Conservation (phyloP, 2,113 vertebrate genomes). For the Phrynocephalus versicolor region DNA sequence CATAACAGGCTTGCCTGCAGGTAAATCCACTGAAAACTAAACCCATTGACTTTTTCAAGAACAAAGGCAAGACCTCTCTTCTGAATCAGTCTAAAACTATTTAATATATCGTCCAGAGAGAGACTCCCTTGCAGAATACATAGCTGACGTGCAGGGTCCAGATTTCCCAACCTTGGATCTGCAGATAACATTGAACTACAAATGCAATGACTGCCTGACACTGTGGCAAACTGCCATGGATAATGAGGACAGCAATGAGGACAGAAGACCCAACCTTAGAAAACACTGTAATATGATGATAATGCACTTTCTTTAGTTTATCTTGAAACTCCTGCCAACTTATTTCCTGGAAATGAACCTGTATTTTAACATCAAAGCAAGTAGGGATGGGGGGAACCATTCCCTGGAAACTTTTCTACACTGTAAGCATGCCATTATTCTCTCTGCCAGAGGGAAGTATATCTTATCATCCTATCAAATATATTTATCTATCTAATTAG, state of each 20-base stretch:
- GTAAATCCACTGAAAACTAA: background rate
- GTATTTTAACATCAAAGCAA: background rate
- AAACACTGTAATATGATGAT: background rate
- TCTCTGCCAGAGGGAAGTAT: background rate
- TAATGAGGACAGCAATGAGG: background rate
- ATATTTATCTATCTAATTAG: slow-evolving; percentile 18
- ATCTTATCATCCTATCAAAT: background rate
- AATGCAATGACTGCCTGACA: background rate
- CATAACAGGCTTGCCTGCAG: background rate
- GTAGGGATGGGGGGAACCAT: background rate
- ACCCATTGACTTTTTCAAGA: background rate
- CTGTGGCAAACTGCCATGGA: background rate
- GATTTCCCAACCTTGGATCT: background rate
- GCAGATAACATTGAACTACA: background rate
- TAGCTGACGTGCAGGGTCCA: background rate
- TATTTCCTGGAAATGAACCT: background rate
- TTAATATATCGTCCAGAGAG: background rate
- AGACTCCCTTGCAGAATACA: background rate
- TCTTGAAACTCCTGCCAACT: background rate
- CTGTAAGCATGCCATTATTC: background rate
- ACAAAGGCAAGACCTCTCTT: background rate
- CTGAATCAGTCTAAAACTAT: background rate
- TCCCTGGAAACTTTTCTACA: background rate
- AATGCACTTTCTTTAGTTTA: background rate
- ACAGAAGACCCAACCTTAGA: background rate